Base-by-base conservation (phyloP, 2,797 vertebrate genomes). In the Brachyrhaphis roseni region DNA sequence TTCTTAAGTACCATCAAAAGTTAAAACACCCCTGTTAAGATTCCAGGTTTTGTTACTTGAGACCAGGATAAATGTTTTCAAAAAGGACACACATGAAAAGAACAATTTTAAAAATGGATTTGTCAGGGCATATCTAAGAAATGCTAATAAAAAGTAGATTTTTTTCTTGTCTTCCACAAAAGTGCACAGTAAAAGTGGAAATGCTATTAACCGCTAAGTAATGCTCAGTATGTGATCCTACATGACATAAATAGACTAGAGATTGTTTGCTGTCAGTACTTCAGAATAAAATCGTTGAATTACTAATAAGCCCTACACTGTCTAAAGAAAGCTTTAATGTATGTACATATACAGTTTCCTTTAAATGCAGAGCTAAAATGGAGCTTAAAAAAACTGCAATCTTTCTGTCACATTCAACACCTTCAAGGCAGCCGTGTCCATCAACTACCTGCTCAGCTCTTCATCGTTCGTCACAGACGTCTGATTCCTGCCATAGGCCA, bases 371-470 rank as follows among this genome's bases (percentile, higher is more conserved):
- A 70, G 15, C 23, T 53, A 0, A 55, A 74, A 51, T 36, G 5
- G 36, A 74, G 72, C 10, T 1, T 74, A 46, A 45, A n/a, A 12
- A 39, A 53, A 39, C 34, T 23, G 7, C 55, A 13, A 70, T 81
- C 23, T 43, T 59, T 71, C 11, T 45, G 72, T 80, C 78, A 82
- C 34, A 28, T 13, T n/a, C 45, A 0, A 2, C 20, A 16, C 49
- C 45, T 31, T 77, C 16, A 66, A 74, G 8, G 8, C 18, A 7
- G 4, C 16, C 6, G 15, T 4, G 3, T 84, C 31, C 45, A 83
- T 75, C 82, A 79, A 75, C 74, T 87, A 89, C 84, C 89, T 92
- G 88, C 76, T 86, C 73, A 86, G 57, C 84, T 62, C 76, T 28
- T 36, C 64, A 76, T 85, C 41, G 85, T 75, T 79, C 72, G 82